A percentile compares a stretch with the other conserved stretches of the same genome.
These are phyloP conservation scores for Pempheris klunzingeri DNA, from an alignment of 2,797 vertebrate genomes.

Conservation along the genomic window DNA sequence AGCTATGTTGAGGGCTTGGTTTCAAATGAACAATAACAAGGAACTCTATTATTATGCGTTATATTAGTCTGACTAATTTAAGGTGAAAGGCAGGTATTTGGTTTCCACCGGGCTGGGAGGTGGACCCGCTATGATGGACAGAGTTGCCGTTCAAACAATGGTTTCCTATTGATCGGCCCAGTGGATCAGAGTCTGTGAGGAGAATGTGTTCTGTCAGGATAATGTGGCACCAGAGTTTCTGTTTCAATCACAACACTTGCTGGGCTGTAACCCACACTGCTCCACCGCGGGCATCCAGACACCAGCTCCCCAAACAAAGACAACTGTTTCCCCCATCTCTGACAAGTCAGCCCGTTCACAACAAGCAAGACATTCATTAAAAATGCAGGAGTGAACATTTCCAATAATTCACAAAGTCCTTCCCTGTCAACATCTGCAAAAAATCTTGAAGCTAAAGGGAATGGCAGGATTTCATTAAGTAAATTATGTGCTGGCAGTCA, in stretches of 20 bases:
- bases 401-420: constrained; percentile 91
- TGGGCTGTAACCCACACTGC: constrained; percentile 77
- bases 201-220: constrained; percentile 85
- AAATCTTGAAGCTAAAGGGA: constrained; percentile 93
- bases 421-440: constrained; percentile 95
- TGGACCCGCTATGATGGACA: constrained; percentile 77
- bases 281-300: constrained; percentile 72
- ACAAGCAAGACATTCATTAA: constrained; percentile 83
- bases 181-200: constrained; percentile 80
- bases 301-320: constrained; percentile 81
- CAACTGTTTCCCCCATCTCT: constrained; percentile 63
- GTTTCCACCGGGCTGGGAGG: constrained; percentile 74
- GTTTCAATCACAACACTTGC: constrained; percentile 86
- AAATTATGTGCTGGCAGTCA: constrained; percentile 98
- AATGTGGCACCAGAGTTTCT: constrained; percentile 80
- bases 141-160: constrained; percentile 75
- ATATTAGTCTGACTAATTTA: constrained; percentile 80
- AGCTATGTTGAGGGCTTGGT: constrained; percentile 37
- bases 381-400: constrained; percentile 90
- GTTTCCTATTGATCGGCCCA: constrained; percentile 81
- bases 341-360: constrained; percentile 70
- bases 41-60: constrained; percentile 72
- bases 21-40: constrained; percentile 73
- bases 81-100: constrained; percentile 80
- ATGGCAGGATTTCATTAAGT: constrained; percentile 99